Evolutionary conservation across 2,113 vertebrate species (phyloP), one percentile per base, ranked within the genome.

Genomic region (Sprattus sprattus): DNA sequence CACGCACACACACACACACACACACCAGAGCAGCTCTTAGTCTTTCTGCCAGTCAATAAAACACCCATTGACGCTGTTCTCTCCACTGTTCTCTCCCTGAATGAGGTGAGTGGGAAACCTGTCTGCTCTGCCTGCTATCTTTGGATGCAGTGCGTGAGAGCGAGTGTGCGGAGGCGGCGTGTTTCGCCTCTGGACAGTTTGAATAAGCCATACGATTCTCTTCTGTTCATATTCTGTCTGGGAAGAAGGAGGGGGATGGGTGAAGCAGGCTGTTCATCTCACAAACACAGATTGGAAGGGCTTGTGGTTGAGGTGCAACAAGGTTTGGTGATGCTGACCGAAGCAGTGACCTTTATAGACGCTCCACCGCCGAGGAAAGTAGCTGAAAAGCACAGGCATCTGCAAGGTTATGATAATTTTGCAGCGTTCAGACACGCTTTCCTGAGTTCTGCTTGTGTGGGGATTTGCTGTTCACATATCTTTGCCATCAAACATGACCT

Each of bases 391-490:
- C 71, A 32, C 7, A 16, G 71, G 71, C 71, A 78, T 11, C 71
- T 78, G 71, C 71, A 39, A 13, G 71, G 25, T 78, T 32, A 13
- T 78, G 71, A 78, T 78, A 32, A 78, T 78, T 39, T 32, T 32
- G 71, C 71, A 78, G 71, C 44, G 71, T 78, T 78, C 71, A 39
- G 71, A 78, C 71, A 78, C 44, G 71, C 71, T 16, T 78, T 78
- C 44, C 32, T 16, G 71, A 39, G 32, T 78, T 39, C 39, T 39
- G 39, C 39, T 39, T 39, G 39, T 39, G 39, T 39, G 39, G 39
- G 71, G 28, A 78, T 78, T 78, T 78, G 71, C 71, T 78, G 71
- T 78, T 32, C 32, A 39, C 71, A 78, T 78, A 78, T 78, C 71
- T 78, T 28, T 32, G 25, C 71, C 71, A 78, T 78, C 28, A 78